Conservation (phyloP, 2,797 vertebrate species). For the Pitangus sulphuratus region DNA sequence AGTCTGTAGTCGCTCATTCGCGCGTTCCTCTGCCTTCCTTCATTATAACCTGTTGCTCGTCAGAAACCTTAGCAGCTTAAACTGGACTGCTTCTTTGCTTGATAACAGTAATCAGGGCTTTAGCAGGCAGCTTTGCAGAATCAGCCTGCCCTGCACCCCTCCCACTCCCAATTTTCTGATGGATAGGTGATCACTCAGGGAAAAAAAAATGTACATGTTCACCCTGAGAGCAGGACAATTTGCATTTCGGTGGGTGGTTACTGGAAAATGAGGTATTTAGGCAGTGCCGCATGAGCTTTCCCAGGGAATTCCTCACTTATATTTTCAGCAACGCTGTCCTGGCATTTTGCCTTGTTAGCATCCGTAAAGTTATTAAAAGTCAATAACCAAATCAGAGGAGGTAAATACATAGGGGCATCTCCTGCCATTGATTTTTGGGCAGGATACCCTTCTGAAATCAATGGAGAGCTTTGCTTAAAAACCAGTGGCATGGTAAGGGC, state of each 20-base stretch:
- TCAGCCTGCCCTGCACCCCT: neutral
- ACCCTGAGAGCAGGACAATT: neutral
- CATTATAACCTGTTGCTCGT: conserved; percentile 52
- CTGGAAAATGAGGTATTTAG: neutral
- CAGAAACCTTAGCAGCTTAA: conserved; percentile 65
- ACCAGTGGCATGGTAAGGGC: neutral
- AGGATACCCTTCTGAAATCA: conserved; percentile 11
- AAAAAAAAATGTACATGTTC: neutral
- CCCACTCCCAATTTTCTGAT: conserved; percentile 27
- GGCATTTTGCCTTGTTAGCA: neutral
- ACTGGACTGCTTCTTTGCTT: conserved; percentile 48
- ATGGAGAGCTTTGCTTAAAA: conserved; percentile 26
- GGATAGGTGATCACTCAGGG: neutral
- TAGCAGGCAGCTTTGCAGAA: conserved; percentile 42
- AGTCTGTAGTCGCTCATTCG: conserved; percentile 15
- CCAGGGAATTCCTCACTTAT: neutral
- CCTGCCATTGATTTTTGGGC: conserved; percentile 11
- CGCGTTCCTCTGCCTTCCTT: conserved; percentile 21
- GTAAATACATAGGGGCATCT: neutral
- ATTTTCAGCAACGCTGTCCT: neutral
- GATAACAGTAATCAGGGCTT: conserved; percentile 67
- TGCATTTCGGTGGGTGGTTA: neutral
- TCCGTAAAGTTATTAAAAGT: conserved; percentile 32
- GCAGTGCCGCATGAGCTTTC: neutral
- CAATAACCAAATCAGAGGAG: conserved; percentile 1